These are phyloP conservation scores for Marcusenius ussheri DNA, from an alignment of 2,113 vertebrate species.

Conservation along the genomic window DNA sequence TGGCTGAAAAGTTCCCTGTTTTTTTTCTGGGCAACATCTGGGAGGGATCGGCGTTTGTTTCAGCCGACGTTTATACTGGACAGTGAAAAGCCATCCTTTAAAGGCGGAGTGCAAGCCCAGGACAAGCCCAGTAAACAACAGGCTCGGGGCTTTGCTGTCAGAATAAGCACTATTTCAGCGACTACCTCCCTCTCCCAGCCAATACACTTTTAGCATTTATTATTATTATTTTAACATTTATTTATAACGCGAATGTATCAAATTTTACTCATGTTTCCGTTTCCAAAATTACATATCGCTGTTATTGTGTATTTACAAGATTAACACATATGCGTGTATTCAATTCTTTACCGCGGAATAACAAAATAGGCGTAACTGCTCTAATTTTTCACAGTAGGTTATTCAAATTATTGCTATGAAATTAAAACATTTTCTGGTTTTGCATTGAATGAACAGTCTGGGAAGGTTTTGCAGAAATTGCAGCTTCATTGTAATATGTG, in stretches of 20 bases:
- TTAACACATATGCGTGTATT: background rate
- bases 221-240: background rate
- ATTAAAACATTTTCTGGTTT: background rate
- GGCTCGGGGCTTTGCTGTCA: background rate
- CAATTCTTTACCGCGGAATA: background rate
- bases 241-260: background rate
- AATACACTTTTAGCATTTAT: background rate
- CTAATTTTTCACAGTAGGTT: background rate
- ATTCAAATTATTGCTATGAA: background rate
- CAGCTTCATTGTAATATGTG: background rate
- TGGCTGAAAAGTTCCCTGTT: background rate
- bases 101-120: background rate
- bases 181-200: background rate
- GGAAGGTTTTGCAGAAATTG: background rate
- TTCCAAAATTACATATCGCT: background rate
- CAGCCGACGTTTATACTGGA: slow-evolving; percentile 1
- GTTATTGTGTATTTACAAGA: background rate
- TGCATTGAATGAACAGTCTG: background rate
- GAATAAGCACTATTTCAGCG: background rate
- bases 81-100: background rate
- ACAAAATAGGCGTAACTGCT: background rate
- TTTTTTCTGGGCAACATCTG: slow-evolving; percentile 7
- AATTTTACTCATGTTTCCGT: background rate
- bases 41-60: slow-evolving; percentile 1
- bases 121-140: background rate